Conservation (phyloP, 2,113 vertebrate genomes). For the Scophthalmus maximus region DNA sequence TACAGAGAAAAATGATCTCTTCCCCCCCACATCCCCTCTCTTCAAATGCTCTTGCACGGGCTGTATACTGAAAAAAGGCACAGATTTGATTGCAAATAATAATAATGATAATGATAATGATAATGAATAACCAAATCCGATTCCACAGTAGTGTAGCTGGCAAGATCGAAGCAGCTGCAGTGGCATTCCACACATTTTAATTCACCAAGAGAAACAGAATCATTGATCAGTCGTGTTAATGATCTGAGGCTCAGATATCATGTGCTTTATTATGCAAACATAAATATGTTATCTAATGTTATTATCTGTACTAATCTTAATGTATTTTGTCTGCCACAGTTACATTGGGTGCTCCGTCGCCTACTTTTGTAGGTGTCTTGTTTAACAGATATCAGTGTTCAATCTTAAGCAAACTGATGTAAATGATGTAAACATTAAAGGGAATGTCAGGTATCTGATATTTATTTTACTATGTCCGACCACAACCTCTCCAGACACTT, state of each 20-base stretch:
- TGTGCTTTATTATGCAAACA: no score
- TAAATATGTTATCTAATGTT: no score
- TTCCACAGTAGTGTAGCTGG: slow-evolving; percentile 17
- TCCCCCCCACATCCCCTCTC: neutral
- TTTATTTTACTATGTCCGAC: neutral
- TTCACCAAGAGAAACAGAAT: neutral
- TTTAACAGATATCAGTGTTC: no score
- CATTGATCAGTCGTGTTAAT: neutral
- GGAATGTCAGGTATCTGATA: neutral
- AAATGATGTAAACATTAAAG: no score
- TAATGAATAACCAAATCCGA: slow-evolving; percentile 18
- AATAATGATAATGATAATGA: slow-evolving; percentile 14
- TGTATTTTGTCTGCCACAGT: neutral
- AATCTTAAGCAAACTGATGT: no score
- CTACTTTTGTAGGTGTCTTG: no score
- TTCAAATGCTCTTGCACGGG: neutral
- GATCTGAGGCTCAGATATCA: no score
- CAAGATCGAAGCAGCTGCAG: slow-evolving; percentile 39
- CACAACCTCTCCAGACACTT: neutral
- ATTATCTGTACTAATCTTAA: no score
- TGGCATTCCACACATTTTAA: slow-evolving; percentile 1
- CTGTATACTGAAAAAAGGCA: slow-evolving; percentile 23
- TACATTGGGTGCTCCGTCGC: no score
- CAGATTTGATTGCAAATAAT: neutral
- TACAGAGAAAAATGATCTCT: neutral